Percentiles rank a stretch among this genome's conserved stretches.
These are phyloP conservation scores for Lydus trimaculatus DNA, from an alignment of 2,888 invertebrate genomes.

Conservation along the genomic window DNA sequence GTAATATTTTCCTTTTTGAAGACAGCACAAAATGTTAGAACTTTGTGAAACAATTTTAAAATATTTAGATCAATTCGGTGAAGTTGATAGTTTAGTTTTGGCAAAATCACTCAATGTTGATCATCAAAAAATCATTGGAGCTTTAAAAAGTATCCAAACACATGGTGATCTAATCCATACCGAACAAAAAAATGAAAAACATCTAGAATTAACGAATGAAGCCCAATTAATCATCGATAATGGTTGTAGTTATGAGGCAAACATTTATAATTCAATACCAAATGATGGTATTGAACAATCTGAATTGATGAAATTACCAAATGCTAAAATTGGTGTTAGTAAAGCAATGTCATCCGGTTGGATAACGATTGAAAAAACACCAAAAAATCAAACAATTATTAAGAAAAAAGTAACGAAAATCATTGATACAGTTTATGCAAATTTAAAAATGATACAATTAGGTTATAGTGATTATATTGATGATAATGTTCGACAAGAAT, in stretches of 20 bases:
- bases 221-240: slow-evolving; percentile 78
- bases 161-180: slow-evolving; percentile 77
- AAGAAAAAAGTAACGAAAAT: slow-evolving; percentile 75
- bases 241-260: slow-evolving; percentile 88
- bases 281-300: slow-evolving; percentile 76
- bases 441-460: slow-evolving; percentile 71
- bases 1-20: too few species aligned
- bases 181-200: slow-evolving; percentile 73
- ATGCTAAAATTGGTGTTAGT: slow-evolving; percentile 91
- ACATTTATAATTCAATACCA: slow-evolving; percentile 81
- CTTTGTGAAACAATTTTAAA: slow-evolving; percentile 75
- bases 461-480: slow-evolving; percentile 67
- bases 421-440: slow-evolving; percentile 74
- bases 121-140: slow-evolving; percentile 93
- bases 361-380: slow-evolving; percentile 86
- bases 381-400: slow-evolving; percentile 70
- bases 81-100: slow-evolving; percentile 73
- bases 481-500: slow-evolving; percentile 80
- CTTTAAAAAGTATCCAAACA: slow-evolving; percentile 88
- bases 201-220: slow-evolving; percentile 88
- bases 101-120: slow-evolving; percentile 75
- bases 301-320: slow-evolving; percentile 82
- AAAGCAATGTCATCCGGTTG: slow-evolving; percentile 97
- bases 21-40: slow-evolving; percentile 60
- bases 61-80: slow-evolving; percentile 66